Evolutionary conservation across 53 echinoderm and acorn worm species (phyloP).

Genomic region (Henricia sp.): DNA sequence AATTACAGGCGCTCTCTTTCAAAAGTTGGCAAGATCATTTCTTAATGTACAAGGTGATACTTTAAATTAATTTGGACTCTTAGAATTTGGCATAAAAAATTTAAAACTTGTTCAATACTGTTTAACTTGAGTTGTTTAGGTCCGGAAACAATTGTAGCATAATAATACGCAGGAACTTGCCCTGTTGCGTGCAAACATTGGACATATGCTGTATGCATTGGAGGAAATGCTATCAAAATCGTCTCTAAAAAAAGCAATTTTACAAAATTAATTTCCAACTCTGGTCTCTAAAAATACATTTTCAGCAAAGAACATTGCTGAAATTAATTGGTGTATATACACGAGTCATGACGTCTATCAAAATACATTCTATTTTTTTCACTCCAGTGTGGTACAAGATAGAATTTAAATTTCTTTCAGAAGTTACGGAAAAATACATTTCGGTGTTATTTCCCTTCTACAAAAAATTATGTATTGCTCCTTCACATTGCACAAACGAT

Average conservation of each 20-base stretch:
- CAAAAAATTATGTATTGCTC: conserved; percentile 54
- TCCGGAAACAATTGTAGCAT: background rate
- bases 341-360: conserved; percentile 1
- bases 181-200: background rate
- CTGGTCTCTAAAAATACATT: background rate
- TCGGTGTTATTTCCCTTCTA: background rate
- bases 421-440: conserved; percentile 47
- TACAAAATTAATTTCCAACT: background rate
- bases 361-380: conserved; percentile 47
- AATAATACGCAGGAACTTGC: background rate
- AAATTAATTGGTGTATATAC: too few species aligned
- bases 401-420: conserved; percentile 22
- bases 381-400: conserved; percentile 37
- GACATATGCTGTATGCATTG: background rate
- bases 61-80: background rate
- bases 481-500: conserved; percentile 53
- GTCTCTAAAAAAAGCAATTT: background rate
- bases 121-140: background rate
- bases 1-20: background rate
- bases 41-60: background rate
- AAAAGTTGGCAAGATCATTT: background rate
- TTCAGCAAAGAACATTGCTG: background rate
- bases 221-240: background rate
- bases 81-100: background rate
- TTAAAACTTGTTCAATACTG: background rate